A percentile compares a stretch with the other conserved stretches of the same genome.
These are phyloP conservation scores for Quadroppia sp. DNA, from an alignment of 2,888 invertebrate genomes.

Conservation along the genomic window DNA sequence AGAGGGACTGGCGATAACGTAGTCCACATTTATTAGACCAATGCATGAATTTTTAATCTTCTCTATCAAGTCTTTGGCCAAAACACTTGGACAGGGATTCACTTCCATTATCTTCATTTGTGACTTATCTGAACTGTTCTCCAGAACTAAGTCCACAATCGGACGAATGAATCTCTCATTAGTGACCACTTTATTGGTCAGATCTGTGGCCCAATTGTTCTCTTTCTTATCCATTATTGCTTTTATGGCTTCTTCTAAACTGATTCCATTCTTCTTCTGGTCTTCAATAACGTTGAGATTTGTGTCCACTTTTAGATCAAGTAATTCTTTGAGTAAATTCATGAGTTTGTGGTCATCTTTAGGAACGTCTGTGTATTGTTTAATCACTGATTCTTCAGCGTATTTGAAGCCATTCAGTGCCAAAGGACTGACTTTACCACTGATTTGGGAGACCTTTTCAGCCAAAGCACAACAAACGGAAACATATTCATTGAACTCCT, in stretches of 20 bases:
- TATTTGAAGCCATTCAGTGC: constrained; percentile 46
- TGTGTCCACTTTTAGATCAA: constrained; percentile 37
- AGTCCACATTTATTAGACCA: constrained; percentile 56
- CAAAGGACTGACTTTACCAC: constrained; percentile 44
- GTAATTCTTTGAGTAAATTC: constrained; percentile 34
- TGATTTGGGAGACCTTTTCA: constrained; percentile 43
- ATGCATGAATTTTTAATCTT: constrained; percentile 44
- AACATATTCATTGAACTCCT: constrained; percentile 46
- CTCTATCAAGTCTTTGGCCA: constrained; percentile 45
- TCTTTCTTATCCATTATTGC: constrained; percentile 44
- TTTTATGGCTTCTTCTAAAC: constrained; percentile 44
- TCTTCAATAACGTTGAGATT: constrained; percentile 31
- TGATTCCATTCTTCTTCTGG: constrained; percentile 39
- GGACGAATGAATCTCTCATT: constrained; percentile 51
- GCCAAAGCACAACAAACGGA: constrained; percentile 46
- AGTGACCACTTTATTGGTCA: constrained; percentile 47
- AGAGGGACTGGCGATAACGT: constrained; percentile 59
- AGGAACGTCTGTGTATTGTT: constrained; percentile 45
- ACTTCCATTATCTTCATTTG: constrained; percentile 71
- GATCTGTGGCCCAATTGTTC: constrained; percentile 47
- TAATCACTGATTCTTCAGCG: constrained; percentile 44
- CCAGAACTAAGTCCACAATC: constrained; percentile 67
- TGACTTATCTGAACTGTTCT: constrained; percentile 68
- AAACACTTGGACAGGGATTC: constrained; percentile 48
- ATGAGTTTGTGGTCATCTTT: constrained; percentile 45